Evolutionary conservation across 1,140 invertebrate genomes (phyloP).

Genomic region (Cydia fagiglandana): DNA sequence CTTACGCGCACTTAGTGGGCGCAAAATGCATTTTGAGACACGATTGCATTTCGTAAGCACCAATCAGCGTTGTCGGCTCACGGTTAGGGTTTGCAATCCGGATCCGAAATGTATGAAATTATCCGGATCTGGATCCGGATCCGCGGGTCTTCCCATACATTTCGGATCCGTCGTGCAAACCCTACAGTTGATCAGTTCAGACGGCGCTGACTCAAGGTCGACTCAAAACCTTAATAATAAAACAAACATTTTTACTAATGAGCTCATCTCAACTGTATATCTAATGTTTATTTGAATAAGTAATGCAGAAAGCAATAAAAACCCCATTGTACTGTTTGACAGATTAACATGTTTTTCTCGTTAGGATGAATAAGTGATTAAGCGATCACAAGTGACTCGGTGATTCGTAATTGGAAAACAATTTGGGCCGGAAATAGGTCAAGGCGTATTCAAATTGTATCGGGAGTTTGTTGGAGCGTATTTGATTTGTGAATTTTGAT

Average conservation of each 20-base stretch:
- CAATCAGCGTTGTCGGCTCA: no score
- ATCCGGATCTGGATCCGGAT: no score
- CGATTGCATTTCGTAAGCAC: no score
- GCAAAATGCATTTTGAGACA: no score
- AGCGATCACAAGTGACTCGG: not conserved
- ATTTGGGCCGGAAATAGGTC: not conserved
- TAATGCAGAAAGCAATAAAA: slow-evolving; percentile 13
- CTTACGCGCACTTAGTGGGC: no score
- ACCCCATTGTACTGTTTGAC: not conserved
- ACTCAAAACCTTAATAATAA: not conserved
- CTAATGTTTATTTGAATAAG: not conserved
- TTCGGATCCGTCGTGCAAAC: no score
- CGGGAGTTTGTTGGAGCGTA: not conserved
- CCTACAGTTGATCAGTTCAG: no score
- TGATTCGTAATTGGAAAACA: slow-evolving; percentile 11
- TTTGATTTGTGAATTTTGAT: slow-evolving; percentile 10
- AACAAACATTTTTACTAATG: not conserved
- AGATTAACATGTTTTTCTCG: slow-evolving; percentile 16
- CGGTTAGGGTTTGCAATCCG: no score
- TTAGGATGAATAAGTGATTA: slow-evolving; percentile 4
- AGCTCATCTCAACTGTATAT: not conserved
- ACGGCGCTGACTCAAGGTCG: no score
- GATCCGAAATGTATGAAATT: no score
- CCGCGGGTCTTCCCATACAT: no score
- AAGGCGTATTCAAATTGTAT: slow-evolving; percentile 13